Evolutionary conservation across 2,113 vertebrate species (phyloP).

Genomic region (Promerops cafer): DNA sequence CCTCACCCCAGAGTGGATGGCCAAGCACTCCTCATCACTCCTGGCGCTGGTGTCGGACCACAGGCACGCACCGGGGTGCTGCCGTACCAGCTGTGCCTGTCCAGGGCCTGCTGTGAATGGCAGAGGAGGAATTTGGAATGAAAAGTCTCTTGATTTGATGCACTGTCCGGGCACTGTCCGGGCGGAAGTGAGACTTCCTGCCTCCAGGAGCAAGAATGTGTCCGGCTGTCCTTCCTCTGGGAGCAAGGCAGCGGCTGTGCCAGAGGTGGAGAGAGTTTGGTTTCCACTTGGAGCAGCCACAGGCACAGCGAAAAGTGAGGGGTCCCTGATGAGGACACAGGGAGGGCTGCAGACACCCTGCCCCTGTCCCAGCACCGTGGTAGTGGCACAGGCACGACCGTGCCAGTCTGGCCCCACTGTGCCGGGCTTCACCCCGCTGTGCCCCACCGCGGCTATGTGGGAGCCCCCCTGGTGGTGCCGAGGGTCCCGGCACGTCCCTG

Average conservation of each 20-base stretch:
- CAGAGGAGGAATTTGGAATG: neutral
- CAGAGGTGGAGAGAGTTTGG: neutral
- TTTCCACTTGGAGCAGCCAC: neutral
- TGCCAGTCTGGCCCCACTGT: fast-evolving
- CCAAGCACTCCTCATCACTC: neutral
- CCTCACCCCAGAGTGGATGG: neutral
- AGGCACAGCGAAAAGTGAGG: neutral
- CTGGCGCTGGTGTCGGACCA: fast-evolving
- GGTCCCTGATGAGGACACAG: neutral
- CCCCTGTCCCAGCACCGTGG: neutral
- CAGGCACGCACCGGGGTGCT: fast-evolving
- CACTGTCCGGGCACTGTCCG: neutral
- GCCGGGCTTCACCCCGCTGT: fast-evolving
- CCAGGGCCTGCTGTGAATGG: neutral
- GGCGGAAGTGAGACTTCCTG: too few species aligned
- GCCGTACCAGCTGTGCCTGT: neutral
- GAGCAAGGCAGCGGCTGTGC: conserved; percentile 1
- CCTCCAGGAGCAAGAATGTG: neutral
- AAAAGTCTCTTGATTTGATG: neutral
- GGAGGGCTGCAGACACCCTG: neutral
- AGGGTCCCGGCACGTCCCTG: fast-evolving
- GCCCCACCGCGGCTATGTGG: fast-evolving
- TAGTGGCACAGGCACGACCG: fast-evolving
- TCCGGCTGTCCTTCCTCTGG: neutral
- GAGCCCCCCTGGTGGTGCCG: fast-evolving